Conservation (phyloP, 2,888 invertebrate species). For the Cephus nigrinus region DNA sequence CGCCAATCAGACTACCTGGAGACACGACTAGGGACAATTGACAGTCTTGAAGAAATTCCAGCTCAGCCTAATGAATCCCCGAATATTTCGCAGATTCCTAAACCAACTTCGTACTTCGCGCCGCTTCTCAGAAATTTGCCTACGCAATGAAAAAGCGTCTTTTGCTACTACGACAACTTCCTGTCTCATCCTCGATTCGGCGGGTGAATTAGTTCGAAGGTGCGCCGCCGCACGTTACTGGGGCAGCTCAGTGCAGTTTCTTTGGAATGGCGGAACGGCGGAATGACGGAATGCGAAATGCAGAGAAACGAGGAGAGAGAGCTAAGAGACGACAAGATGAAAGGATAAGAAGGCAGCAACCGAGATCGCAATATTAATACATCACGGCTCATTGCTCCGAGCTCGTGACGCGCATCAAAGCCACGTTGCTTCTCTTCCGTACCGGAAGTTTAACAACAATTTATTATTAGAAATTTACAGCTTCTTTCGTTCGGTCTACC, state of each 20-base stretch:
- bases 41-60: too few relatives aligned
- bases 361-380: conserved; percentile 31
- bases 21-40: too few relatives aligned
- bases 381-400: conserved; percentile 24
- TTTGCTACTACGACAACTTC: too few relatives aligned
- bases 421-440: conserved; percentile 12
- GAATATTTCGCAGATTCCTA: neutral
- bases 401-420: conserved; percentile 1
- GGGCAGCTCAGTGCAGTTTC: neutral
- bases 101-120: neutral
- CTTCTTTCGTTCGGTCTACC: neutral
- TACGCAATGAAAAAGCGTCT: too few relatives aligned
- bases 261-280: neutral
- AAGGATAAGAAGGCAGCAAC: conserved; percentile 22
- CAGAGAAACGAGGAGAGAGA: neutral
- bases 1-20: too few relatives aligned
- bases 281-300: conserved; percentile 1
- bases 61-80: too few relatives aligned
- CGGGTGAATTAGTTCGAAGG: too few relatives aligned
- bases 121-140: neutral
- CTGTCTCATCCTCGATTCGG: too few relatives aligned
- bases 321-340: conserved; percentile 27
- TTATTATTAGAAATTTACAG: neutral
- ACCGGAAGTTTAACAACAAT: conserved; percentile 16
- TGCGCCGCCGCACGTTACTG: conserved; percentile 4